Evolutionary conservation across 2,888 invertebrate species (phyloP).

Genomic region (Agrochola circellaris): DNA sequence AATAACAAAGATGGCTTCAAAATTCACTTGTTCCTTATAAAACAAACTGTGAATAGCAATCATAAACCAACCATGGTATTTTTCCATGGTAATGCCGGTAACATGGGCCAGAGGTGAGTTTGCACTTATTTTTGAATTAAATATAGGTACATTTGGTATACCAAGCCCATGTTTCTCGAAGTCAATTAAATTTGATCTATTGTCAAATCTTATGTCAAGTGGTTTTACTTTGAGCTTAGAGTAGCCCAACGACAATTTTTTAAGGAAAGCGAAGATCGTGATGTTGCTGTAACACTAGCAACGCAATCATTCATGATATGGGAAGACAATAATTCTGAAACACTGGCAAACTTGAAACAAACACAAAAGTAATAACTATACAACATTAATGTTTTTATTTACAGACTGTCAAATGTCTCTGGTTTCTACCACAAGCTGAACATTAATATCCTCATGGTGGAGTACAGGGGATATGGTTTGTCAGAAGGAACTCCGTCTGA

Average conservation of each 20-base stretch:
- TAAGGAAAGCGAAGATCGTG: not conserved
- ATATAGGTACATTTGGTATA: not conserved
- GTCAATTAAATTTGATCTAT: too few species aligned
- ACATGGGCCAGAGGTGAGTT: constrained; percentile 96
- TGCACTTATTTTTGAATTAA: not conserved
- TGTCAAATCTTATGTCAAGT: not conserved
- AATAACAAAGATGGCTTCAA: constrained; percentile 93
- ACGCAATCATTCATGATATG: not conserved
- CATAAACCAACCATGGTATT: constrained; percentile 96
- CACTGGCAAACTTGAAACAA: not conserved
- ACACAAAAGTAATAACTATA: not conserved
- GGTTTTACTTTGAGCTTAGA: not conserved
- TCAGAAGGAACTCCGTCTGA: constrained; percentile 97
- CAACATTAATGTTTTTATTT: constrained; percentile 56
- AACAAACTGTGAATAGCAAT: constrained; percentile 93
- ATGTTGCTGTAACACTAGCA: not conserved
- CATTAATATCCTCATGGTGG: constrained; percentile 97
- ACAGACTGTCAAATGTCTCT: constrained; percentile 95
- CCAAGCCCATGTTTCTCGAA: not conserved
- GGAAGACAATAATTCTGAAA: not conserved
- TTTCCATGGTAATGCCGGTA: constrained; percentile 99
- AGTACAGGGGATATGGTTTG: constrained; percentile 98
- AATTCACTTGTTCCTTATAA: constrained; percentile 95
- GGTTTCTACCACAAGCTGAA: constrained; percentile 95
- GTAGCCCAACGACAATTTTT: not conserved